phyloP scores from a whole-genome alignment of 2,888 invertebrate species.

The Pelosia muscerda region DNA sequence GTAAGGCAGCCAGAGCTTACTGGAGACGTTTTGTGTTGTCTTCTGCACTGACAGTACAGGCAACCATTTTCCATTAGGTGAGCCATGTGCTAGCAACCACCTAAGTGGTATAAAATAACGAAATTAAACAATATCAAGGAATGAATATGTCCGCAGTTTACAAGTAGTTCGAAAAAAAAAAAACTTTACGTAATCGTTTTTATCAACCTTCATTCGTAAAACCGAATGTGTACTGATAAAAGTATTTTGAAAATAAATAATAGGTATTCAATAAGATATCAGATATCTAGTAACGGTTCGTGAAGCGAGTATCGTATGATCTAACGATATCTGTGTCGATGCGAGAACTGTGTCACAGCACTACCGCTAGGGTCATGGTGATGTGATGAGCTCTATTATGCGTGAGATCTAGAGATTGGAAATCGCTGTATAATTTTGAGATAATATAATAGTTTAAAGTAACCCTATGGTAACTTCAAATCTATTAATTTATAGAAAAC shows the following conservation, averaged over 20 bases:
- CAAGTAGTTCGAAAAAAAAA: too few relatives aligned
- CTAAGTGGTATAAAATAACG: too few relatives aligned
- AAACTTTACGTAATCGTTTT: background rate
- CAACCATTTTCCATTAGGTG: too few relatives aligned
- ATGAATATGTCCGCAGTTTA: too few relatives aligned
- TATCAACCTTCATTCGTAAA: background rate
- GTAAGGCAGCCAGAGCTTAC: too few relatives aligned
- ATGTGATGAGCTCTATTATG: slow-evolving; percentile 62
- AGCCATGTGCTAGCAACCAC: too few relatives aligned
- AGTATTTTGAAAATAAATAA: background rate
- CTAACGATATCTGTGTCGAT: slow-evolving; percentile 60
- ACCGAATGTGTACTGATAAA: background rate
- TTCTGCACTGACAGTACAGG: too few relatives aligned
- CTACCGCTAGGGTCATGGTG: slow-evolving; percentile 72
- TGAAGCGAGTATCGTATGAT: slow-evolving; percentile 53
- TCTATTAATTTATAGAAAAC: background rate
- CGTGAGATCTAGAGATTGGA: slow-evolving; percentile 42
- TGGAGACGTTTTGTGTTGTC: too few relatives aligned
- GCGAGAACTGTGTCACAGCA: slow-evolving; percentile 70
- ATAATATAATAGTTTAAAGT: background rate
- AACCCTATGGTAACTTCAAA: background rate
- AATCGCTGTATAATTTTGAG: slow-evolving; percentile 9
- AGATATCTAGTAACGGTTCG: slow-evolving; percentile 56
- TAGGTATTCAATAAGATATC: slow-evolving; percentile 35
- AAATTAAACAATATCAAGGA: too few relatives aligned